phyloP scores from a whole-genome alignment of 2,113 vertebrate species.

The Sander vitreus region DNA sequence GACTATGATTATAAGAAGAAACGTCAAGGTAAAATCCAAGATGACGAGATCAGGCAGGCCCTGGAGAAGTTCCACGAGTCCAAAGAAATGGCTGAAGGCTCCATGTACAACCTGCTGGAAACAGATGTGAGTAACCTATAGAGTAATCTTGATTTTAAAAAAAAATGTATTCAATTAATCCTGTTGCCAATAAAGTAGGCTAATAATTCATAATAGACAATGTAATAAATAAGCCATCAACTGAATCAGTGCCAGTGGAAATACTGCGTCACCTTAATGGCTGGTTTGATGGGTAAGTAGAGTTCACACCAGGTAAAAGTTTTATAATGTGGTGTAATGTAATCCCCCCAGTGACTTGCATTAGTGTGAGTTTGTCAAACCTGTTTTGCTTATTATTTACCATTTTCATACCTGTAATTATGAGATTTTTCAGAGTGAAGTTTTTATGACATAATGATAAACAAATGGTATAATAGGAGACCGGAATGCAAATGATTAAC shows the following conservation, averaged over 20 bases:
- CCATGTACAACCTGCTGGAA: slow-evolving; percentile 96
- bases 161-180: not conserved
- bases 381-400: no score
- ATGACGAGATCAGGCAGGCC: slow-evolving; percentile 92
- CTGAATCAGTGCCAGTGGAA: not conserved
- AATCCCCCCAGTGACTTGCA: no score
- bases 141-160: not conserved
- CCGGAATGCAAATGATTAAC: not conserved
- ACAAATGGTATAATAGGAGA: not conserved
- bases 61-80: slow-evolving; percentile 97
- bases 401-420: not conserved
- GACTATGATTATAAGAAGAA: slow-evolving; percentile 99
- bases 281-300: not conserved
- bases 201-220: not conserved
- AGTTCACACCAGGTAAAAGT: not conserved
- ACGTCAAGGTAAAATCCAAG: slow-evolving; percentile 94
- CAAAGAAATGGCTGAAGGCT: slow-evolving; percentile 92
- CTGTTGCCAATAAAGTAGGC: not conserved
- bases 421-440: not conserved
- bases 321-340: not conserved
- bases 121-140: slow-evolving; percentile 89
- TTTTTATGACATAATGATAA: not conserved
- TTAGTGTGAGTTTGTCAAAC: no score
- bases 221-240: not conserved
- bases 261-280: not conserved